These are phyloP conservation scores for Lytechinus variegatus DNA, from an alignment of 35 echinoderm and acorn worm genomes.

Conservation along the genomic window DNA sequence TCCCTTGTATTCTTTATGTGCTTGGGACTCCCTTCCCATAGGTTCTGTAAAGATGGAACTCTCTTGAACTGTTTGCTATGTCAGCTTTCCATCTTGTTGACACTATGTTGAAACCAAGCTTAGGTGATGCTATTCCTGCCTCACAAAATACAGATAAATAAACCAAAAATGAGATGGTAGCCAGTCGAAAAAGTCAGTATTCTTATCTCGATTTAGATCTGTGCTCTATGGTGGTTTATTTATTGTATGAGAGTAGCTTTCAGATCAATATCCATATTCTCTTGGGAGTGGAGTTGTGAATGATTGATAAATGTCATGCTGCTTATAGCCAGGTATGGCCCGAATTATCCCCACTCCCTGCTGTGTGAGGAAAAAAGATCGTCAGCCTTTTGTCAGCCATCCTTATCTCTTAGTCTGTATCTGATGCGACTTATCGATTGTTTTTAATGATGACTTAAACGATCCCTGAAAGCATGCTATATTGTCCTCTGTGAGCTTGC, in stretches of 20 bases:
- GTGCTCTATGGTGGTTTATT: neutral
- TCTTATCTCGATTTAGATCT: neutral
- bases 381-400: neutral
- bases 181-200: neutral
- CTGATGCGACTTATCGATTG: neutral
- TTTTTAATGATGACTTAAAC: neutral
- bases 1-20: too few species aligned
- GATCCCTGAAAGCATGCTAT: neutral
- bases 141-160: neutral
- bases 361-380: neutral
- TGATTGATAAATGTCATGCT: constrained; percentile 19
- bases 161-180: neutral
- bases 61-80: neutral
- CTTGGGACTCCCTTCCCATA: too few species aligned
- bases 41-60: neutral
- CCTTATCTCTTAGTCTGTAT: neutral
- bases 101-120: neutral
- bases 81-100: neutral
- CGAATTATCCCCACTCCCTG: neutral
- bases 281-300: neutral
- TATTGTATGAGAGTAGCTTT: neutral
- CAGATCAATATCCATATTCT: neutral
- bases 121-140: neutral
- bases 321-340: neutral
- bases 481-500: neutral